A percentile compares a stretch with the other conserved stretches of the same genome.
Conservation (phyloP, 1,140 invertebrate species). For the Diplogasteroides magnus region DNA sequence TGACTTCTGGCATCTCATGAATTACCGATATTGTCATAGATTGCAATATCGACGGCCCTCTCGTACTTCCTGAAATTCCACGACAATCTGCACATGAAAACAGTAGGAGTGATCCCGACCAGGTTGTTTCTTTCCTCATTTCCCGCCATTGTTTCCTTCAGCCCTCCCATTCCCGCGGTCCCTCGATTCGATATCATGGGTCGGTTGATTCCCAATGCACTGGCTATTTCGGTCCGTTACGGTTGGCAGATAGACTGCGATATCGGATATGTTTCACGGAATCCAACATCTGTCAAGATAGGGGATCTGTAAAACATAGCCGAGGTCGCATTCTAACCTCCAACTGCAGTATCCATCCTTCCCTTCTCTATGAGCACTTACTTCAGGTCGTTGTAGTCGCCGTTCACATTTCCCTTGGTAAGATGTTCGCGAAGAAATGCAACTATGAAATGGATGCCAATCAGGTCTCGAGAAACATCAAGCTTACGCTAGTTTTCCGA, state of each 20-base stretch:
- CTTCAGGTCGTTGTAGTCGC: slow-evolving; percentile 58
- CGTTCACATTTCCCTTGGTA: slow-evolving; percentile 59
- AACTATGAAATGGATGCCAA: slow-evolving; percentile 59
- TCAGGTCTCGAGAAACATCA: slow-evolving; percentile 38
- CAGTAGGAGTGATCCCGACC: slow-evolving; percentile 45
- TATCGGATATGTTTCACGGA: no score
- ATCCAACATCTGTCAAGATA: no score
- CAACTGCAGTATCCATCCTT: neutral
- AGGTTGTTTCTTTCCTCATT: slow-evolving; percentile 33
- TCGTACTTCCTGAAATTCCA: slow-evolving; percentile 41
- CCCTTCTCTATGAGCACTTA: neutral
- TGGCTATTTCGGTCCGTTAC: slow-evolving; percentile 56
- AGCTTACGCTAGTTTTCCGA: neutral
- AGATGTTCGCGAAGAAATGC: slow-evolving; percentile 59
- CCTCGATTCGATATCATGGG: slow-evolving; percentile 52
- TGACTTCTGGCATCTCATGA: slow-evolving; percentile 5
- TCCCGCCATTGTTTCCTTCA: slow-evolving; percentile 11
- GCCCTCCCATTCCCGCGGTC: slow-evolving; percentile 52
- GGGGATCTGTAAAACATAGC: no score
- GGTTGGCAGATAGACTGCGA: no score
- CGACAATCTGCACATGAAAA: slow-evolving; percentile 37
- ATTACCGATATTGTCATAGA: slow-evolving; percentile 29
- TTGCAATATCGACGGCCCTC: slow-evolving; percentile 45
- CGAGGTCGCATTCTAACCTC: no score
- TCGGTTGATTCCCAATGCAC: slow-evolving; percentile 50